Evolutionary conservation across 2,888 invertebrate genomes (phyloP), one percentile per base, ranked within the genome.

Genomic region (Elaeidobius kamerunicus): DNA sequence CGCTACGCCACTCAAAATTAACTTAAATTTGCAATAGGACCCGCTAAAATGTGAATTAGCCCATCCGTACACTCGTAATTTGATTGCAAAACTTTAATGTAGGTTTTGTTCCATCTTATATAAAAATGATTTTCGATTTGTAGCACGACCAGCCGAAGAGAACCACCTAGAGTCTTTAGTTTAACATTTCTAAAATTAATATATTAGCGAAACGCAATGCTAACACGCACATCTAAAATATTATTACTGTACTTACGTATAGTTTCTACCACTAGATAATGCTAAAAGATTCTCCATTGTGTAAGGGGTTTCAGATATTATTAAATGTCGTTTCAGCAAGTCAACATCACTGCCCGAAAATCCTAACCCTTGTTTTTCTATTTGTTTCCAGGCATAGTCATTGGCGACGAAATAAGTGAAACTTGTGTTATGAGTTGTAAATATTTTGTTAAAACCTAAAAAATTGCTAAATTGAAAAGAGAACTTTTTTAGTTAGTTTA

Each of bases 1-100:
- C n/a, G n/a, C n/a, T n/a, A n/a, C n/a, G n/a, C n/a, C n/a, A n/a
- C n/a, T n/a, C 3, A 36, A 36, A 36, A 17, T 34, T 18, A 49
- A 7, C 40, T 17, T 19, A 63, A 59, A 42, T 55, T 45, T 1
- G 56, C 52, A 35, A 63, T 36, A 2, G 92, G 91, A 61, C 82
- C 81, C 69, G 93, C 92, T 66, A 96, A 88, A 56, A 94, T 87
- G 72, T 96, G 95, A 60, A 96, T 91, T 61, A 93, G 86, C 30
- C 96, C 96, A 71, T 96, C 93, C 71, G 88, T 92, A 72, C 95
- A 95, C 65, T 91, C 88, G 12, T 95, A 91, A 73, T 96, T 91
- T 1, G 94, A 86, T 57, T 93, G 83, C 69, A 85, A 81, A 38
- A 94, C 87, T 64, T 83, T 83, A 60, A 92, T 86, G 78, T 83